Base-by-base conservation (phyloP, 2,888 invertebrate genomes). In the Phortica magna region DNA sequence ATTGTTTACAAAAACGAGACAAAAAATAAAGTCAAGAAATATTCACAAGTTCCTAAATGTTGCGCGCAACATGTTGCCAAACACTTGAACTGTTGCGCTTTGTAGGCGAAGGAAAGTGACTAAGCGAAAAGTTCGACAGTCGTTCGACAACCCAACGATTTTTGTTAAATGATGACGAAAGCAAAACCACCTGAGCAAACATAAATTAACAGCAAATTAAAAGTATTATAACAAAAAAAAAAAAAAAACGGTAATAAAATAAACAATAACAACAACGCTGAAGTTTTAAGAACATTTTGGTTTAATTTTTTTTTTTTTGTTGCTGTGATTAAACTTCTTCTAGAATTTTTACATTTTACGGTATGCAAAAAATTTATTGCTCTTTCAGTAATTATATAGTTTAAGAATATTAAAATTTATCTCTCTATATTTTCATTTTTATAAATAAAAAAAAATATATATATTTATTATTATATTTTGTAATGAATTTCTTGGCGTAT, bases 51-150 rank as follows among this genome's bases (percentile, higher is more conserved):
- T 71, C 70, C 70, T 71, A 55, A 71, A 55, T 22, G 53, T 55
- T 42, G 70, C 53, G 19, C n/a, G 70, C 70, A 48, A 71, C 70
- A 71, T 71, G 70, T 71, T 71, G 55, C 31, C 55, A 10, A 22
- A 22, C 19, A 31, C 17, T 31, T 71, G 70, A 17, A 71, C 53
- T 71, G 55, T 55, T 71, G 70, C 70, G 55, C 39, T 55, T 71
- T 39, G 22, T 22, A 59, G 22, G 19, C 22, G 10, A 59, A 59
- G 10, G 22, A 59, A 59, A 59, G 19, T 7, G 9, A 14, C 14
- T 12, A 12, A 48, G 48, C 48, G 41, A 65, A 42, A n/a, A 59
- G 7, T 59, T 59, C 59, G 59, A n/a, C 17, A 59, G 7, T 7
- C 7, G 59, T 7, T 0, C 7, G 6, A 70, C 48, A 53, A 53